Base-by-base conservation (phyloP, 2,113 vertebrate genomes). In the Actenoides lindsayi region DNA sequence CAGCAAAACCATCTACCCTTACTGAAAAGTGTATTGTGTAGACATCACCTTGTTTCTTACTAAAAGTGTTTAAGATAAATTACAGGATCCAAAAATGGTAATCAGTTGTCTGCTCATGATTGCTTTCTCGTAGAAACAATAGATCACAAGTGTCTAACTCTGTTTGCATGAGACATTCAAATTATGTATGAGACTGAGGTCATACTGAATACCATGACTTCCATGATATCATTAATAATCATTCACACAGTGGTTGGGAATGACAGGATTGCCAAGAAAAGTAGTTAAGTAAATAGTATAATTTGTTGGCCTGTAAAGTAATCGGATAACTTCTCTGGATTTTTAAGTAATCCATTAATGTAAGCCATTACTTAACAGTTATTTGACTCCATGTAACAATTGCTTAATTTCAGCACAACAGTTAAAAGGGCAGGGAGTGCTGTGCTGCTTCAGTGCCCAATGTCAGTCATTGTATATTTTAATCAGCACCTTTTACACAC, bases 21-120 rank as follows among this genome's bases (percentile, higher is more conserved):
- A 41, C 25, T 89, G n/a, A 35, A 78, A 90, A 90, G 80, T 23
- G 42, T 86, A 60, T 25, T 31, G 11, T 56, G 35, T 56, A 81
- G 46, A 31, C 42, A 71, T 39, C n/a, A 53, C 24, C 30, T 81
- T 79, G 15, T 82, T 86, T 79, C 60, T 82, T 68, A 28, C 39
- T 76, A 41, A 20, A 89, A 81, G 19, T 24, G 15, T 21, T 87
- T 91, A 84, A 93, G 77, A 93, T 37, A 89, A 90, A 95, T 97
- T 90, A 73, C 3, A 1, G 48, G 44, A 65, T 78, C 46, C 24
- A 94, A 79, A 92, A 95, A 91, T 56, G 46, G 51, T 97, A 98
- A 98, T 94, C 93, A 96, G 15, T 97, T 97, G 89, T 94, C 96
- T 90, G 71, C 70, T 96, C 78, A 42, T 96, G 94, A 97, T 97